Evolutionary conservation across 2,797 vertebrate species (phyloP).

Genomic region (Sebastes ruberrimus): DNA sequence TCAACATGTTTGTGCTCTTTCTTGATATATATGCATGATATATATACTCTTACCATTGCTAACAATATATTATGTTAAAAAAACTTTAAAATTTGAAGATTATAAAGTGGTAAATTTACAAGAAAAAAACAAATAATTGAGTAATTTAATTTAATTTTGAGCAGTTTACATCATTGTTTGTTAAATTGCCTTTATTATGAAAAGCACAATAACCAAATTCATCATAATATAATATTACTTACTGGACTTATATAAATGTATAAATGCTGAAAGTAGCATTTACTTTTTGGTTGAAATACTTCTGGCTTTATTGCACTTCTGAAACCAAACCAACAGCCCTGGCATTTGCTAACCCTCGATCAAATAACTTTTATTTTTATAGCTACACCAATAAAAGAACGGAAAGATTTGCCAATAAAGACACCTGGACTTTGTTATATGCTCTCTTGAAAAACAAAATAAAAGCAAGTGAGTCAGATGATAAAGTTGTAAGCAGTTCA

Average conservation of each 20-base stretch:
- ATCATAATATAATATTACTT: neutral
- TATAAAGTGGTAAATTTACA: too few relatives aligned
- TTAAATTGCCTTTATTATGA: neutral
- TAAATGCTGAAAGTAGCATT: neutral
- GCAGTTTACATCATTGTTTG: neutral
- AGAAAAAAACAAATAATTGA: too few relatives aligned
- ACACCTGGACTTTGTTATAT: neutral
- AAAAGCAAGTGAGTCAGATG: neutral
- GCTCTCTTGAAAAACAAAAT: neutral
- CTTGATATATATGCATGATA: neutral
- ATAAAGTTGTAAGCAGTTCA: neutral
- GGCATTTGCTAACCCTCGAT: neutral
- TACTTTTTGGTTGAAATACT: neutral
- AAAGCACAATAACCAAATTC: neutral
- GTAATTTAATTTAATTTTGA: too few relatives aligned
- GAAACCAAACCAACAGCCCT: neutral
- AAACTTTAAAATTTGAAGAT: too few relatives aligned
- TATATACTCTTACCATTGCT: neutral
- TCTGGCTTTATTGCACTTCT: neutral
- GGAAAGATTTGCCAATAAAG: neutral
- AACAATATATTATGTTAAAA: neutral
- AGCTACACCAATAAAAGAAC: neutral
- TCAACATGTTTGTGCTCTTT: neutral
- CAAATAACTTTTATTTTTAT: neutral
- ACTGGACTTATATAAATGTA: neutral